Evolutionary conservation across 2,888 invertebrate genomes (phyloP).

Genomic region (Chymomyza procnemis): DNA sequence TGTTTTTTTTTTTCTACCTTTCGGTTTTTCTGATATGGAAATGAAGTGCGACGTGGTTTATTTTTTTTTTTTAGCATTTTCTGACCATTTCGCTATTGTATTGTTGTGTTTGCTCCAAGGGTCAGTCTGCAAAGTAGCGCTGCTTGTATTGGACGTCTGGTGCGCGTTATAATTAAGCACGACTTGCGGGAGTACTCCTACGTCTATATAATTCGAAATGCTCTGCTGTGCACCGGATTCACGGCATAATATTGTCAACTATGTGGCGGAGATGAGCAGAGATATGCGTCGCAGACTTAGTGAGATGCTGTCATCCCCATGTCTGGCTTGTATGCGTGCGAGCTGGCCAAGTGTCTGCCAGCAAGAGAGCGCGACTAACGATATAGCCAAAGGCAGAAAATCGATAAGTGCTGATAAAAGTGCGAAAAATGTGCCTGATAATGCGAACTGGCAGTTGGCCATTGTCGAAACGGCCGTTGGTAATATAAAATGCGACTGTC

Average conservation of each 20-base stretch:
- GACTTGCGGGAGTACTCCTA: neutral
- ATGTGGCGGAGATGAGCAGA: conserved; percentile 55
- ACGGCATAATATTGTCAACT: neutral
- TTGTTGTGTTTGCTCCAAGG: conserved; percentile 26
- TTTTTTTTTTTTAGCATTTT: conserved; percentile 37
- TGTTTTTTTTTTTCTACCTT: no score
- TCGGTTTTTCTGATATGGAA: conserved; percentile 58
- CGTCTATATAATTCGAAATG: neutral
- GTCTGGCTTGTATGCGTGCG: conserved; percentile 22
- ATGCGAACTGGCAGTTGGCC: conserved; percentile 33
- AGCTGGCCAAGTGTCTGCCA: conserved; percentile 40
- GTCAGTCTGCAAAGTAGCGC: conserved; percentile 42
- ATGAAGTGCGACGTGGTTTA: conserved; percentile 25
- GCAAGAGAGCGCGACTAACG: neutral
- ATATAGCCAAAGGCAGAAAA: conserved; percentile 58
- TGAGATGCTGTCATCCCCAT: conserved; percentile 25
- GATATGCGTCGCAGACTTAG: conserved; percentile 9
- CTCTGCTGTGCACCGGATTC: neutral
- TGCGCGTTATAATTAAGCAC: neutral
- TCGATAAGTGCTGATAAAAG: conserved; percentile 67
- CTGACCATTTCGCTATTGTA: conserved; percentile 1
- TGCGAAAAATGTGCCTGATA: conserved; percentile 24
- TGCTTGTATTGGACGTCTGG: conserved; percentile 15
- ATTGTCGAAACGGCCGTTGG: neutral
- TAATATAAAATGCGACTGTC: neutral